These are phyloP conservation scores for Parauchenoglanis ngamensis DNA, from an alignment of 2,797 vertebrate species.

Conservation along the genomic window DNA sequence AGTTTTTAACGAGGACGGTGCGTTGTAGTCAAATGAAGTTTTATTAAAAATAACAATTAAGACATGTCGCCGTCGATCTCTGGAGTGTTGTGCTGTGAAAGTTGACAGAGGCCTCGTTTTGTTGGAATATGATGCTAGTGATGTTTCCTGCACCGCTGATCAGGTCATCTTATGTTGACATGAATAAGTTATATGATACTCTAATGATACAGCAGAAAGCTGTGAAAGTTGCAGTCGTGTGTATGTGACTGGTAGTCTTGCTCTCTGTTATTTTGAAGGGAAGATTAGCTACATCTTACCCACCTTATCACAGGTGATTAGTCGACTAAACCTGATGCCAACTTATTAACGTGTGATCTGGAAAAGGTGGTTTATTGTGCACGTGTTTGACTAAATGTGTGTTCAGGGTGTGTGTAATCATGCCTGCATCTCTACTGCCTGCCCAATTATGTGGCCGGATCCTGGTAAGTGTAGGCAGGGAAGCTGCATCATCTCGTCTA, in stretches of 20 bases:
- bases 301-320: slow-evolving; percentile 9
- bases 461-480: slow-evolving; percentile 24
- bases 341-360: neutral
- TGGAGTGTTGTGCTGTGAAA: slow-evolving; percentile 4
- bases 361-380: neutral
- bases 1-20: neutral
- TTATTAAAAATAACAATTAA: neutral
- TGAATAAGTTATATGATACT: neutral
- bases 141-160: neutral
- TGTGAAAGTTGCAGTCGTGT: neutral
- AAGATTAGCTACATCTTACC: slow-evolving; percentile 8
- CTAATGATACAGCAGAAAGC: neutral
- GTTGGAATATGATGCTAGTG: neutral
- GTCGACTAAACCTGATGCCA: neutral
- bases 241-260: neutral
- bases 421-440: neutral
- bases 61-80: neutral
- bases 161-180: neutral
- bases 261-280: neutral
- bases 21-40: neutral
- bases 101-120: slow-evolving; percentile 20
- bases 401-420: neutral
- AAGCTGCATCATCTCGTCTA: slow-evolving; percentile 35
- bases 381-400: neutral
- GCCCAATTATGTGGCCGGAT: neutral